Conservation (phyloP, 2,113 vertebrate species). For the Gorilla gorilla region DNA sequence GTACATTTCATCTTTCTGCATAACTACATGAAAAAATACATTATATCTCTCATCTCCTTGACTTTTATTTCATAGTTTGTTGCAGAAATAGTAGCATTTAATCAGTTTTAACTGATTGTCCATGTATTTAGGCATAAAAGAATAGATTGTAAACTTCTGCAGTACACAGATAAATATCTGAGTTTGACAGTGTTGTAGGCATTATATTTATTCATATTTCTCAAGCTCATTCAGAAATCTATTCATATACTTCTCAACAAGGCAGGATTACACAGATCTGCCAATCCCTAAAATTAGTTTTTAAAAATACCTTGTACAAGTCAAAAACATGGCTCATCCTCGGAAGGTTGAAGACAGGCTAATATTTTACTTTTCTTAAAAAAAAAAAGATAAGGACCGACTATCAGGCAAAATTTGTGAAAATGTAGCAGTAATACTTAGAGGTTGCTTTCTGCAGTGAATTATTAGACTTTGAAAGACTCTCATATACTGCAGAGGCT, state of each 20-base stretch:
- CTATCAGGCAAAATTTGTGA: slow-evolving; percentile 52
- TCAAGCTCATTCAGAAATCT: slow-evolving; percentile 50
- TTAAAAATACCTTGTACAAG: slow-evolving; percentile 72
- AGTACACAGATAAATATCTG: slow-evolving; percentile 53
- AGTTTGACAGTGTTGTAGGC: slow-evolving; percentile 49
- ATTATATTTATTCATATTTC: slow-evolving; percentile 62
- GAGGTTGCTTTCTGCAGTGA: slow-evolving; percentile 63
- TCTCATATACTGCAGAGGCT: background rate
- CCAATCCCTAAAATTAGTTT: slow-evolving; percentile 76
- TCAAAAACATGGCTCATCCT: slow-evolving; percentile 75
- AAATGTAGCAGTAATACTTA: slow-evolving; percentile 50
- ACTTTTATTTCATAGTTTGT: slow-evolving; percentile 38
- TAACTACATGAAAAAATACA: background rate
- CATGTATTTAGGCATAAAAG: slow-evolving; percentile 60
- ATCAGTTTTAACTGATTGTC: slow-evolving; percentile 58
- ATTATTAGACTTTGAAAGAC: slow-evolving; percentile 46
- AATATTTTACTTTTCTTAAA: slow-evolving; percentile 75
- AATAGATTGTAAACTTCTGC: slow-evolving; percentile 61
- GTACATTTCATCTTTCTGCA: background rate
- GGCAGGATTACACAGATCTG: slow-evolving; percentile 72
- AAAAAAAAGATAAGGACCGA: slow-evolving; percentile 69
- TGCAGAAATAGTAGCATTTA: slow-evolving; percentile 64
- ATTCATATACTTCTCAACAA: slow-evolving; percentile 64
- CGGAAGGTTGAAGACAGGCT: slow-evolving; percentile 73
- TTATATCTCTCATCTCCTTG: slow-evolving; percentile 43